A percentile compares a stretch with the other conserved stretches of the same genome.
These are phyloP conservation scores for Enteromius fasciolatus DNA, from an alignment of 2,797 vertebrate genomes.

Conservation along the genomic window DNA sequence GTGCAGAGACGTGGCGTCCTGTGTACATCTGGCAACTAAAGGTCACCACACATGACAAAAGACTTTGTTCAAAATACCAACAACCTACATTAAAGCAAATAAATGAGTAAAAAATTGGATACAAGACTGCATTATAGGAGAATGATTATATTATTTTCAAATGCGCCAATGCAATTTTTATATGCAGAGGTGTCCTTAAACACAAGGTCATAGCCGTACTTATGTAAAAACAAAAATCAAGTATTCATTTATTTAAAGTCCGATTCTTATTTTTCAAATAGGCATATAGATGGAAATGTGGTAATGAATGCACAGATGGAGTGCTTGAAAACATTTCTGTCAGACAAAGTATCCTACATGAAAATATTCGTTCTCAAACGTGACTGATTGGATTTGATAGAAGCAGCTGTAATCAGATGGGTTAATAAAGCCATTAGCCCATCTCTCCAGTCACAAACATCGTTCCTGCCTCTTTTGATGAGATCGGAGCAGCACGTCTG, in stretches of 20 bases:
- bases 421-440: constrained; percentile 66
- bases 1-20: constrained; percentile 45
- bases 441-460: constrained; percentile 61
- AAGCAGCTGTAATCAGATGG: constrained; percentile 56
- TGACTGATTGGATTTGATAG: constrained; percentile 52
- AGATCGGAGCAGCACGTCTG: constrained; percentile 60
- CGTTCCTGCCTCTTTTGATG: constrained; percentile 61
- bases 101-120: constrained; percentile 28
- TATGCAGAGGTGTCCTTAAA: constrained; percentile 7
- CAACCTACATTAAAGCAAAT: constrained; percentile 57
- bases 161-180: not conserved
- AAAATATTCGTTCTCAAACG: constrained; percentile 21
- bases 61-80: constrained; percentile 70
- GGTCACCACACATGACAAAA: constrained; percentile 79
- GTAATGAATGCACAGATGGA: not conserved
- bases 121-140: constrained; percentile 51
- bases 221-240: not conserved
- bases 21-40: constrained; percentile 67
- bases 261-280: not conserved
- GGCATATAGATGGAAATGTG: not conserved
- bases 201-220: constrained; percentile 5
- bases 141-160: not conserved
- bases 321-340: constrained; percentile 1
- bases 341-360: not conserved
- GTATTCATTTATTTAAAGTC: not conserved